Percentiles rank a stretch among this genome's conserved stretches.
phyloP scores from a whole-genome alignment of 2,113 vertebrate genomes.

The Amazona guildingii region DNA sequence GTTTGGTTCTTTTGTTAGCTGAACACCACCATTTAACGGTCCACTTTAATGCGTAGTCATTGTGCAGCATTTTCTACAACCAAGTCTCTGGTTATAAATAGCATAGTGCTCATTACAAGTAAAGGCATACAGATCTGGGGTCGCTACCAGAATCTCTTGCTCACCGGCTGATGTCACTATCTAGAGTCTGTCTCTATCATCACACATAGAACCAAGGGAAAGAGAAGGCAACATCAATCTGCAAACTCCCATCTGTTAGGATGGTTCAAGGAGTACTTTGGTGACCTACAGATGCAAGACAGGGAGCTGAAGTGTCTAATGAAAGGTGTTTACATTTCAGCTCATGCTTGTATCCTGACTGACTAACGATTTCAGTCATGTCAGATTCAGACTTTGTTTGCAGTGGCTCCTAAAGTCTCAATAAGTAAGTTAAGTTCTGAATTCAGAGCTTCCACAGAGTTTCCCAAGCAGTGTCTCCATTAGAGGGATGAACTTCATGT shows the following conservation, averaged over 20 bases:
- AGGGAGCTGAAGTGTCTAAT: neutral
- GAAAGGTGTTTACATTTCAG: neutral
- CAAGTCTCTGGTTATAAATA: neutral
- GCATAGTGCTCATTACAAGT: neutral
- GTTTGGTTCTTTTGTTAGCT: neutral
- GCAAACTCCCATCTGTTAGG: neutral
- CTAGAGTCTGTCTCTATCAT: neutral
- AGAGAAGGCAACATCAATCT: neutral
- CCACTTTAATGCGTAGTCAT: neutral
- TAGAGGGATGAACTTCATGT: neutral
- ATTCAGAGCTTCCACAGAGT: neutral
- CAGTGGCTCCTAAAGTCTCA: neutral
- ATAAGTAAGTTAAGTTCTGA: neutral
- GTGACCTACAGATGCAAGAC: neutral
- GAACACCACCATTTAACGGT: neutral
- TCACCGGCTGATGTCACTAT: neutral
- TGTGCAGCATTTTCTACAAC: neutral
- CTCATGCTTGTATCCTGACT: neutral
- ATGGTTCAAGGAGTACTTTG: neutral
- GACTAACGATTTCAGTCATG: neutral
- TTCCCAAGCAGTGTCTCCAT: neutral
- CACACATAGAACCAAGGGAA: neutral
- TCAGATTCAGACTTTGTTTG: neutral
- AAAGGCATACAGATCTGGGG: neutral
- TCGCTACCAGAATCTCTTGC: neutral